Percentiles rank a stretch among this genome's conserved stretches.
phyloP scores from a whole-genome alignment of 2,888 invertebrate genomes.

The Cosmia trapezina region DNA sequence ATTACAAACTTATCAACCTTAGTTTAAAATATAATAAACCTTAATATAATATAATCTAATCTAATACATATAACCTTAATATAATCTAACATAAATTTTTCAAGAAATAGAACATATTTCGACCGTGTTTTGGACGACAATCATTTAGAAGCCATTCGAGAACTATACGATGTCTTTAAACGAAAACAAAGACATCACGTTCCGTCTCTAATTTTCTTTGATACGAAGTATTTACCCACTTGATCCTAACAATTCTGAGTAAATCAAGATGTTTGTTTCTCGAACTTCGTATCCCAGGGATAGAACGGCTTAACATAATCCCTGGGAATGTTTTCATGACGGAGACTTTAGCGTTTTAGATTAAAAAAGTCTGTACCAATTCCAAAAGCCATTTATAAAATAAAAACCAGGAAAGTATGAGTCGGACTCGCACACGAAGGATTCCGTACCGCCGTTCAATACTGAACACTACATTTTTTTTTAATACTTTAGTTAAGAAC shows the following conservation, averaged over 20 bases:
- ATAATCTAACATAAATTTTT: no score
- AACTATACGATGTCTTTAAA: no score
- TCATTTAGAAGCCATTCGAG: neutral
- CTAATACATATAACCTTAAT: no score
- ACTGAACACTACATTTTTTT: neutral
- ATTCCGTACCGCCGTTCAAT: neutral
- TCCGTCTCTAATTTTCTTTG: neutral
- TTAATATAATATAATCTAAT: no score
- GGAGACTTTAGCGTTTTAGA: neutral
- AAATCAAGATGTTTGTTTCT: slow-evolving; percentile 12
- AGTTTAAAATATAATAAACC: no score
- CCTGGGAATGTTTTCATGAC: neutral
- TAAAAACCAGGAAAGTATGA: neutral
- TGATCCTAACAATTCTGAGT: slow-evolving; percentile 12
- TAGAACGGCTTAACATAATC: slow-evolving; percentile 9
- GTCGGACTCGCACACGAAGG: neutral
- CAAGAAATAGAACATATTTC: neutral
- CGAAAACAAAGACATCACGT: neutral
- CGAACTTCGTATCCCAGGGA: neutral
- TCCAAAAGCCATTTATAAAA: neutral
- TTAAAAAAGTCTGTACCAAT: neutral
- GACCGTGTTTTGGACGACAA: no score
- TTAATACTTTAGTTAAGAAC: no score
- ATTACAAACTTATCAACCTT: no score
- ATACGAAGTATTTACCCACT: neutral